Conservation (phyloP, 2,797 vertebrate species). For the Knipowitschia caucasica region DNA sequence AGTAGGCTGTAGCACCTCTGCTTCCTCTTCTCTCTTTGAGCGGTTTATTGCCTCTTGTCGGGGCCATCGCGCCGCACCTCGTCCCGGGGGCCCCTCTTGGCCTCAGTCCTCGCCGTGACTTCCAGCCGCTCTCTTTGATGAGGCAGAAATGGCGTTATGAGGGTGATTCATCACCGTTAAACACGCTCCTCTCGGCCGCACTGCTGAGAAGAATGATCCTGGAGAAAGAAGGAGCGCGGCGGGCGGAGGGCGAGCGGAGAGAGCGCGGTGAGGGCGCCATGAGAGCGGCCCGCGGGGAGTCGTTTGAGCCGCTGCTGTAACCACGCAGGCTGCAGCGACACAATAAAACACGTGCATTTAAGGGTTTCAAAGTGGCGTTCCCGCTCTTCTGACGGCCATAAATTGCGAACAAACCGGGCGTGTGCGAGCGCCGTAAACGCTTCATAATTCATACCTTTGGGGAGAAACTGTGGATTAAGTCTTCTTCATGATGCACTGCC, state of each 20-base stretch:
- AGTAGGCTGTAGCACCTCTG: too few species aligned
- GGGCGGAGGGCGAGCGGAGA: constrained; percentile 78
- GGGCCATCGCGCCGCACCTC: constrained; percentile 47
- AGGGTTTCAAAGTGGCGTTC: constrained; percentile 89
- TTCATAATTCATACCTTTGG: constrained; percentile 89
- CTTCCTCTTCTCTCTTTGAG: constrained; percentile 6
- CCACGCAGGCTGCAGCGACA: constrained; percentile 79
- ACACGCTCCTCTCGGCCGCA: constrained; percentile 79
- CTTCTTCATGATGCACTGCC: constrained; percentile 63
- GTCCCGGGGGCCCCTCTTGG: constrained; percentile 63
- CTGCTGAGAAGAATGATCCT: constrained; percentile 89
- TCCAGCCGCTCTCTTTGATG: constrained; percentile 71
- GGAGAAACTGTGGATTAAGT: constrained; percentile 70
- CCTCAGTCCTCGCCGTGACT: constrained; percentile 66
- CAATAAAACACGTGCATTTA: constrained; percentile 86
- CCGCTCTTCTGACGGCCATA: constrained; percentile 92
- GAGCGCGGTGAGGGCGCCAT: constrained; percentile 75
- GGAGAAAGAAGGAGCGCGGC: constrained; percentile 95
- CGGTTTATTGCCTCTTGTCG: constrained; percentile 61
- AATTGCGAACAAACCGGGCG: constrained; percentile 93
- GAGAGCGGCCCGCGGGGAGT: constrained; percentile 82
- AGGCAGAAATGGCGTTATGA: constrained; percentile 82
- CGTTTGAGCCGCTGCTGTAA: constrained; percentile 85
- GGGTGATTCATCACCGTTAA: constrained; percentile 98
- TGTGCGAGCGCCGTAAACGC: constrained; percentile 84